Conservation (phyloP, 1,140 invertebrate genomes). For the Dinoponera quadriceps region DNA sequence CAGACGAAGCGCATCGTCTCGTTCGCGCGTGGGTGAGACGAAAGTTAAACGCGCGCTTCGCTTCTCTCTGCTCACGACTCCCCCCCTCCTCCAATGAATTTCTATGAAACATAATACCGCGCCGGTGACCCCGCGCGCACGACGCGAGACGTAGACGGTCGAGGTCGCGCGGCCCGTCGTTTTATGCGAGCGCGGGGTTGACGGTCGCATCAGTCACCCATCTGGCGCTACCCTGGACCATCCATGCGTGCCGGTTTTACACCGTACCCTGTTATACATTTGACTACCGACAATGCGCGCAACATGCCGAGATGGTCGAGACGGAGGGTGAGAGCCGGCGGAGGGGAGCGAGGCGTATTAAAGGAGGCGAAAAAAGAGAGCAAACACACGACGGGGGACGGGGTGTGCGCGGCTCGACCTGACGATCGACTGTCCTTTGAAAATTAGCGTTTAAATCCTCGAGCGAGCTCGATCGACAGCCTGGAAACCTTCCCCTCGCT, state of each 20-base stretch:
- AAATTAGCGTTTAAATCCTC: conserved; percentile 84
- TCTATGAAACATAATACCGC: conserved; percentile 68
- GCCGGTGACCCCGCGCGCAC: conserved; percentile 56
- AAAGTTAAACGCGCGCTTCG: conserved; percentile 36
- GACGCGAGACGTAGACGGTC: conserved; percentile 30
- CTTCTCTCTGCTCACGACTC: neutral
- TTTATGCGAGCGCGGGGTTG: conserved; percentile 76
- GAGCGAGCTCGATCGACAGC: conserved; percentile 20
- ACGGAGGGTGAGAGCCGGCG: conserved; percentile 74
- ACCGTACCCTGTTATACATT: conserved; percentile 80
- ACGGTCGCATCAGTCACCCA: conserved; percentile 85
- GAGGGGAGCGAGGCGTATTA: conserved; percentile 63
- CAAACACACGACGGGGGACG: conserved; percentile 67
- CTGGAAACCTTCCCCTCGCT: conserved; percentile 18
- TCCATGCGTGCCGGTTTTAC: conserved; percentile 83
- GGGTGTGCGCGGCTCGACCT: conserved; percentile 58
- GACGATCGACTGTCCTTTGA: conserved; percentile 78
- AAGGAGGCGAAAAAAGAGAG: conserved; percentile 62
- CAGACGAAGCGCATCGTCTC: neutral
- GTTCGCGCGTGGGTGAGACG: neutral
- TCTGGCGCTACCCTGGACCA: conserved; percentile 84
- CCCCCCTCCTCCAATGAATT: conserved; percentile 62
- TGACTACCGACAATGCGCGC: conserved; percentile 84
- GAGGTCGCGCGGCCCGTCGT: conserved; percentile 67
- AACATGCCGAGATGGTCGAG: conserved; percentile 81